Conservation (phyloP, 1,140 invertebrate genomes). For the Dysdera silvatica region DNA sequence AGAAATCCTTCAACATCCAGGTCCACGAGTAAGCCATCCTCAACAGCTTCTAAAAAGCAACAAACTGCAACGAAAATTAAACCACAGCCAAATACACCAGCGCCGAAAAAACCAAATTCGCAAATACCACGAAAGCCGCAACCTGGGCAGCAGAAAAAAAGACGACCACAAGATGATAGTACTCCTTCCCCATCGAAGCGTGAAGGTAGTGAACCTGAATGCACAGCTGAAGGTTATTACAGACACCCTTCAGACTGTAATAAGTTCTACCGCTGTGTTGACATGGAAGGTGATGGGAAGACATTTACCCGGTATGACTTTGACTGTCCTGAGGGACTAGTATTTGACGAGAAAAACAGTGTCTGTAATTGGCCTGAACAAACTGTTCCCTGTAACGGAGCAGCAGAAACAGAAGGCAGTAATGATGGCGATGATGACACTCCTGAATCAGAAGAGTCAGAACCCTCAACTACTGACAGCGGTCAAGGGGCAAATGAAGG, state of each 20-base stretch:
- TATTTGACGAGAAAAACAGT: slow-evolving; percentile 40
- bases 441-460: no score
- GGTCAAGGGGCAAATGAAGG: no score
- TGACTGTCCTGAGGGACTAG: slow-evolving; percentile 41
- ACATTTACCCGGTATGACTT: slow-evolving; percentile 36
- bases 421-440: no score
- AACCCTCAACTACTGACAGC: no score
- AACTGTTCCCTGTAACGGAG: slow-evolving; percentile 31
- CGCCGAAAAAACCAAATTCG: slow-evolving; percentile 5
- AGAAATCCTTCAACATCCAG: background rate
- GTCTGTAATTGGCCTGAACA: slow-evolving; percentile 30
- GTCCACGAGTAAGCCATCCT: background rate
- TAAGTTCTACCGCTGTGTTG: slow-evolving; percentile 13
- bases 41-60: background rate
- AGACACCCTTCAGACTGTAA: slow-evolving; percentile 19
- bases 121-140: no score
- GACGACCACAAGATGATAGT: no score
- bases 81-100: background rate
- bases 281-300: background rate
- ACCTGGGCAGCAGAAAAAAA: no score
- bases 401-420: slow-evolving; percentile 49
- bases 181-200: no score
- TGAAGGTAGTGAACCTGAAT: background rate
- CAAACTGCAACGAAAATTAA: background rate
- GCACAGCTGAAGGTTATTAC: slow-evolving; percentile 14